Evolutionary conservation across 2,113 vertebrate species (phyloP).

Genomic region (Leucoraja erinaceus): DNA sequence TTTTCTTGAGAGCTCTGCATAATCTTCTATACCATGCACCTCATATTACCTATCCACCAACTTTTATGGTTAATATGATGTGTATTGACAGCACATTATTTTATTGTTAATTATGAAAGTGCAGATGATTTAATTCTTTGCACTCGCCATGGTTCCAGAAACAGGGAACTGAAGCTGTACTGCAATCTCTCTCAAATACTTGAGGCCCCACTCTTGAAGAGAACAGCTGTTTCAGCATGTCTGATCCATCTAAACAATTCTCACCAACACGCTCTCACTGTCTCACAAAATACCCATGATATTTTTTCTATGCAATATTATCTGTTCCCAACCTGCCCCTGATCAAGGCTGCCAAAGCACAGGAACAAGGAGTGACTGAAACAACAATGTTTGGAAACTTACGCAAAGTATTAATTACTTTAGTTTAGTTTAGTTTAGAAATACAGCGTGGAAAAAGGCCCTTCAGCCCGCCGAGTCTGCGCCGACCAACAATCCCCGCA

Average conservation of each 20-base stretch:
- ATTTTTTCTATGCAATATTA: neutral
- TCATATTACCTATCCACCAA: neutral
- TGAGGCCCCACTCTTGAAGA: neutral
- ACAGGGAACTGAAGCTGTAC: neutral
- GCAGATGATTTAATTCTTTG: neutral
- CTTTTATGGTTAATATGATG: neutral
- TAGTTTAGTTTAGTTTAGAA: too few species aligned
- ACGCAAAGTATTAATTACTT: too few species aligned
- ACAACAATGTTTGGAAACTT: neutral
- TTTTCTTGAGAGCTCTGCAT: neutral
- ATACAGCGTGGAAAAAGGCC: too few species aligned
- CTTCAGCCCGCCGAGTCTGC: too few species aligned
- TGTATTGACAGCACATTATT: neutral
- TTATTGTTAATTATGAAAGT: neutral
- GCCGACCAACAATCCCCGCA: too few species aligned
- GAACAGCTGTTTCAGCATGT: neutral
- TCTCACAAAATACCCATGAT: neutral
- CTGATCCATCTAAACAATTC: neutral
- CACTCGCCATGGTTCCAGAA: neutral
- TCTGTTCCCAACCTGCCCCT: neutral
- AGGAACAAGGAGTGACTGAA: neutral
- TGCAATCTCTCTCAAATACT: neutral
- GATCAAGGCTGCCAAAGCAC: too few species aligned
- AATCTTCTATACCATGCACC: neutral
- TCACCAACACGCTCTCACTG: neutral